Conservation (phyloP, 2,888 invertebrate genomes). For the Lomographa bimaculata region DNA sequence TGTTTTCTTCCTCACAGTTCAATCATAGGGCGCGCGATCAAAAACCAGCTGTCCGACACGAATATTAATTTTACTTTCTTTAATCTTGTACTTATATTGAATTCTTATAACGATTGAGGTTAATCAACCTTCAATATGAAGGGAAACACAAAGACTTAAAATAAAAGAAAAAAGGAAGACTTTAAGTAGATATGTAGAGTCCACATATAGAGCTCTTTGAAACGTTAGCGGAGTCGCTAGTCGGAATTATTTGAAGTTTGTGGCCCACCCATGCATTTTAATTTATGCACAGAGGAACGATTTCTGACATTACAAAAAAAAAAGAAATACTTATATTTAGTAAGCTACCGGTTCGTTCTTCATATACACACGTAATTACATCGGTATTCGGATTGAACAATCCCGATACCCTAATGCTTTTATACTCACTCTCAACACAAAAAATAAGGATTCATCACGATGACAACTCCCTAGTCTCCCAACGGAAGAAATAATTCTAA, state of each 20-base stretch:
- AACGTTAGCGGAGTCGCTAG: too few relatives aligned
- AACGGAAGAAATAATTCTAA: constrained; percentile 61
- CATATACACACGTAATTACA: constrained; percentile 8
- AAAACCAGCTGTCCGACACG: constrained; percentile 47
- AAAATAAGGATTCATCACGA: constrained; percentile 29
- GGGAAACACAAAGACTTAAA: neutral
- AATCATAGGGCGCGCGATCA: constrained; percentile 56
- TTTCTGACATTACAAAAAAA: too few relatives aligned
- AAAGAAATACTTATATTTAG: too few relatives aligned
- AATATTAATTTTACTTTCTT: constrained; percentile 46
- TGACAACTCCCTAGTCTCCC: constrained; percentile 38
- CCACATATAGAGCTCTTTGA: constrained; percentile 3
- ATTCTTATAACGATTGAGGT: constrained; percentile 15
- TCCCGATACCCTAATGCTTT: constrained; percentile 33
- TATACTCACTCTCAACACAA: constrained; percentile 21
- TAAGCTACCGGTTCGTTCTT: too few relatives aligned
- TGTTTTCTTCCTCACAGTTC: constrained; percentile 57
- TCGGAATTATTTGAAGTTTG: too few relatives aligned
- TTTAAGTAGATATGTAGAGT: constrained; percentile 12
- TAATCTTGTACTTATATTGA: constrained; percentile 16
- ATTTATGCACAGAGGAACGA: too few relatives aligned
- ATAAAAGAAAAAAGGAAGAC: too few relatives aligned
- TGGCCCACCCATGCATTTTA: too few relatives aligned
- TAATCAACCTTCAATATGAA: constrained; percentile 17
- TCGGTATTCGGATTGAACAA: constrained; percentile 29